Evolutionary conservation across 2,888 invertebrate species (phyloP).

Genomic region (Norana najaformis): DNA sequence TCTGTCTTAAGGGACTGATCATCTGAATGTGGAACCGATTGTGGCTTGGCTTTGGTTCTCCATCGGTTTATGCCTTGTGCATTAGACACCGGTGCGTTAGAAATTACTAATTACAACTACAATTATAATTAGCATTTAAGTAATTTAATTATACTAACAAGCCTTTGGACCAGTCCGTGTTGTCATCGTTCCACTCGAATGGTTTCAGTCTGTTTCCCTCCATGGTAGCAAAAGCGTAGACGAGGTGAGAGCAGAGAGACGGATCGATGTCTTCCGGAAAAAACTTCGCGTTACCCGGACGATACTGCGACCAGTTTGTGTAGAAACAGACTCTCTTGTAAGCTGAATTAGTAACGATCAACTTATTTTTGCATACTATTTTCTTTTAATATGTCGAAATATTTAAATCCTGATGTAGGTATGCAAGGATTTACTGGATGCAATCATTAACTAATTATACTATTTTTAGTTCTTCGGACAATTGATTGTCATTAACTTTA

Average conservation of each 20-base stretch:
- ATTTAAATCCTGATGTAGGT: too few relatives aligned
- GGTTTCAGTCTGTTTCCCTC: slow-evolving; percentile 75
- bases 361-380: rapidly evolving
- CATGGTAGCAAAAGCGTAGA: slow-evolving; percentile 82
- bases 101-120: background rate
- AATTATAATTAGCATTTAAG: background rate
- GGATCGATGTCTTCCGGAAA: slow-evolving; percentile 56
- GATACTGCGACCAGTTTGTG: slow-evolving; percentile 48
- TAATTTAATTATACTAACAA: background rate
- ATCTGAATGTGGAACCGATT: too few relatives aligned
- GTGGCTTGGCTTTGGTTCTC: too few relatives aligned
- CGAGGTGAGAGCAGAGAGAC: slow-evolving; percentile 82
- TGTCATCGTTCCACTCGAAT: slow-evolving; percentile 85
- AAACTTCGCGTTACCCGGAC: slow-evolving; percentile 40
- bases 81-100: background rate
- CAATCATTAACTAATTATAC: too few relatives aligned
- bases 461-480: too few relatives aligned
- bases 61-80: too few relatives aligned
- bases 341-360: background rate
- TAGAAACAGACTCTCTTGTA: slow-evolving; percentile 51
- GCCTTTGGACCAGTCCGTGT: background rate
- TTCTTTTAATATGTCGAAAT: background rate
- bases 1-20: too few relatives aligned
- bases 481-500: too few relatives aligned
- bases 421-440: too few relatives aligned